A percentile compares a stretch with the other conserved stretches of the same genome.
These are phyloP conservation scores for Sparidentex hasta DNA, from an alignment of 2,797 vertebrate genomes.

Conservation along the genomic window DNA sequence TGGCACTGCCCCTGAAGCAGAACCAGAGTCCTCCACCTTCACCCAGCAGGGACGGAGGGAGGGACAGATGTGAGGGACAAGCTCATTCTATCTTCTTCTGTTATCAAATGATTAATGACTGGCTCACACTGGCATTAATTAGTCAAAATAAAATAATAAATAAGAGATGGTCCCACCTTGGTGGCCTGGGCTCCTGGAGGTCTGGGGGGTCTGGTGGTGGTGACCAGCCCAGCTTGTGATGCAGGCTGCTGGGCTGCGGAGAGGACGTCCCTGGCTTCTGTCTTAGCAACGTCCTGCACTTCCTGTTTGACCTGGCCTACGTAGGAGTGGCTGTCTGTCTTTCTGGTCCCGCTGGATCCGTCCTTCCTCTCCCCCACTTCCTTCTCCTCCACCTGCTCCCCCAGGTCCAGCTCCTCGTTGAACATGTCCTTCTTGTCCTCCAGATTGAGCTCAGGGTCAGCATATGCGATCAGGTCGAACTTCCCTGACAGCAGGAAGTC, in stretches of 20 bases:
- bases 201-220: slow-evolving; percentile 44
- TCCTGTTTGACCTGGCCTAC: slow-evolving; percentile 83
- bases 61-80: neutral
- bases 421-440: slow-evolving; percentile 98
- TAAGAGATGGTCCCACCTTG: slow-evolving; percentile 55
- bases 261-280: slow-evolving; percentile 72
- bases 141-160: neutral
- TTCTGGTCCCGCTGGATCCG: neutral
- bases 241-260: slow-evolving; percentile 41
- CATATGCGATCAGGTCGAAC: slow-evolving; percentile 97
- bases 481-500: slow-evolving; percentile 95
- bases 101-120: neutral
- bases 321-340: slow-evolving; percentile 61
- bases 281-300: slow-evolving; percentile 73
- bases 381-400: slow-evolving; percentile 76
- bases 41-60: slow-evolving; percentile 63
- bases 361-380: slow-evolving; percentile 34
- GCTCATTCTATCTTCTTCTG: neutral
- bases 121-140: neutral
- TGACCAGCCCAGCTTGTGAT: slow-evolving; percentile 42
- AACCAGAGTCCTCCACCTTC: slow-evolving; percentile 78
- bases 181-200: slow-evolving; percentile 59
- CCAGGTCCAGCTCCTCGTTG: slow-evolving; percentile 94
- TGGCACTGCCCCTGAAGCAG: slow-evolving; percentile 10
- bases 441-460: slow-evolving; percentile 95